Percentiles rank a stretch among this genome's conserved stretches.
These are phyloP conservation scores for Hapalemur alaotrensis DNA, from an alignment of 2,797 vertebrate genomes.

Conservation along the genomic window DNA sequence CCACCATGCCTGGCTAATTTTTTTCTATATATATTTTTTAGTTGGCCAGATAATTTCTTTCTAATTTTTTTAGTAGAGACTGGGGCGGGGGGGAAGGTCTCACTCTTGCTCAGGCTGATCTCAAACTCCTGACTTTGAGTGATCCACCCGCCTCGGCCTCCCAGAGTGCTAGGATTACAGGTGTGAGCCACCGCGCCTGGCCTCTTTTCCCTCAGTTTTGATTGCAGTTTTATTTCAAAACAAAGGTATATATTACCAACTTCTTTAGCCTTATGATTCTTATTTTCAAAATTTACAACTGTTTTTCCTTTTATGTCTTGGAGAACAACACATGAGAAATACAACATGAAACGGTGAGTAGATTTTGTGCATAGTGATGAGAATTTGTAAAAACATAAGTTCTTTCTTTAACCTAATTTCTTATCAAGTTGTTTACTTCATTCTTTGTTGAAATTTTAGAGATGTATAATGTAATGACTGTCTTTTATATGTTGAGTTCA, in stretches of 20 bases:
- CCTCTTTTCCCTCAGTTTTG: neutral
- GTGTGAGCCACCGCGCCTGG: too few species aligned
- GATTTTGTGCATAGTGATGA: neutral
- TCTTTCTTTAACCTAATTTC: neutral
- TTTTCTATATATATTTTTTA: too few species aligned
- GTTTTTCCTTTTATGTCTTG: slow-evolving; percentile 10
- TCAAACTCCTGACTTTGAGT: too few species aligned
- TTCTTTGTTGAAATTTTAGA: slow-evolving; percentile 20
- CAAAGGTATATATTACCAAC: neutral
- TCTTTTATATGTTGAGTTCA: neutral
- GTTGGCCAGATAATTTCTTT: too few species aligned
- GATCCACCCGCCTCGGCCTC: too few species aligned
- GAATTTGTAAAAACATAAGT: neutral
- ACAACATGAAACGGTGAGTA: neutral
- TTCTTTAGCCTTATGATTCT: neutral
- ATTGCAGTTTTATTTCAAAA: neutral
- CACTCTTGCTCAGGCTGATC: too few species aligned
- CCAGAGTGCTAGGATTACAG: too few species aligned
- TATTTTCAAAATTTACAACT: neutral
- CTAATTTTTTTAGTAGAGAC: too few species aligned
- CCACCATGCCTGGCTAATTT: too few species aligned
- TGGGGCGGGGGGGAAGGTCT: too few species aligned
- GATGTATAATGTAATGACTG: neutral
- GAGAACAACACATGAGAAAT: slow-evolving; percentile 46
- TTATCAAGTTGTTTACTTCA: neutral